phyloP scores from a whole-genome alignment of 23 tunicate genomes.

The Botrylloides violaceus region DNA sequence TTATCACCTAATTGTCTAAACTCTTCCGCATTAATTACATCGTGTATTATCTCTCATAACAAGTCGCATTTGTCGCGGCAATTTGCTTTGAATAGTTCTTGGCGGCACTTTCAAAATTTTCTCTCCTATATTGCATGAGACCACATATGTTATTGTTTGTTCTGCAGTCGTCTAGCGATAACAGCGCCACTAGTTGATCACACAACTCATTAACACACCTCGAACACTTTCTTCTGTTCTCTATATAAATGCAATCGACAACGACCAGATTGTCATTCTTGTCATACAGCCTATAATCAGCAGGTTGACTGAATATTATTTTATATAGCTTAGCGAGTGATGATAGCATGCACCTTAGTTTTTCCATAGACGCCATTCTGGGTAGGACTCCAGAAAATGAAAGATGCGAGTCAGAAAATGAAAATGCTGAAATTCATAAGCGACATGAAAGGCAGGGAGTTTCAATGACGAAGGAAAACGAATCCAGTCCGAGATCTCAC shows the following conservation, averaged over 20 bases:
- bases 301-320: background rate
- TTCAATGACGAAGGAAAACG: slow-evolving; percentile 1
- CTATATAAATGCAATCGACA: slow-evolving; percentile 5
- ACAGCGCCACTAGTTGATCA: slow-evolving; percentile 3
- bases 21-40: slow-evolving; percentile 19
- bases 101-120: slow-evolving; percentile 4
- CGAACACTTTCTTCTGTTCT: background rate
- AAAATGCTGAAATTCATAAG: background rate
- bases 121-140: slow-evolving; percentile 15
- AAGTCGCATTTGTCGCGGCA: slow-evolving; percentile 13
- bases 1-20: slow-evolving; percentile 3
- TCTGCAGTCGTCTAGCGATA: slow-evolving; percentile 23
- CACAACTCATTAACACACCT: slow-evolving; percentile 26
- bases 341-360: slow-evolving; percentile 57
- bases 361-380: slow-evolving; percentile 63
- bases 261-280: background rate
- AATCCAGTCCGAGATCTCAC: slow-evolving; percentile 11
- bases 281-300: background rate
- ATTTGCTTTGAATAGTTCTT: slow-evolving; percentile 11
- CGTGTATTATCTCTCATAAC: slow-evolving; percentile 5
- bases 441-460: no score
- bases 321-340: no score
- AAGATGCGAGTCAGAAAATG: background rate
- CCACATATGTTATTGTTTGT: slow-evolving; percentile 25
- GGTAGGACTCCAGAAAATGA: slow-evolving; percentile 21